Percentiles rank a stretch among this genome's conserved stretches.
Conservation (phyloP, 1,140 invertebrate species). For the Chlorops oryzae region DNA sequence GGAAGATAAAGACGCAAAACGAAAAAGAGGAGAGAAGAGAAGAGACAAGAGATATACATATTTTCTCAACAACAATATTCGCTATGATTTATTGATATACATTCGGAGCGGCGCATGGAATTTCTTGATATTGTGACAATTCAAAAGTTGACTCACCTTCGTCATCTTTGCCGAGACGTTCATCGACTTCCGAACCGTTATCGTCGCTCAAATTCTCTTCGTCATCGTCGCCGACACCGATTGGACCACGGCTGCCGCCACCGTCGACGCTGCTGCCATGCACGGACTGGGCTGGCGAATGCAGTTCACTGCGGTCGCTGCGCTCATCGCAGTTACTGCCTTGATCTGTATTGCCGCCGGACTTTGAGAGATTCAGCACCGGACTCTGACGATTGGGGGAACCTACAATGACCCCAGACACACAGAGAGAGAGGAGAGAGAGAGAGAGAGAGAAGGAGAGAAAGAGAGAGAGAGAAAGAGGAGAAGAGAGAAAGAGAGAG, state of each 20-base stretch:
- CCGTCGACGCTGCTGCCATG: conserved; percentile 39
- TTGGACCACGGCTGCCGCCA: conserved; percentile 56
- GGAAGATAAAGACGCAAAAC: conserved; percentile 59
- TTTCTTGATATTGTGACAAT: too few relatives aligned
- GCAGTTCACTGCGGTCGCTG: conserved; percentile 53
- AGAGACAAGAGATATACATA: conserved; percentile 5
- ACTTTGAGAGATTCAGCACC: conserved; percentile 83
- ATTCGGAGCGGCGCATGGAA: conserved; percentile 35
- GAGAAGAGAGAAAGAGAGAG: too few relatives aligned
- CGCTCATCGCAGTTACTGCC: conserved; percentile 53
- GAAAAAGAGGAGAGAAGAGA: conserved; percentile 19
- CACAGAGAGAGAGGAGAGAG: not conserved
- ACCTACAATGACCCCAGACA: conserved; percentile 57
- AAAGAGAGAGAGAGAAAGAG: not conserved
- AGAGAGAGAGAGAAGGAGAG: conserved; percentile 1
- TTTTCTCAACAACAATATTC: too few relatives aligned
- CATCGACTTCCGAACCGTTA: conserved; percentile 55
- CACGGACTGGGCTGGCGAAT: conserved; percentile 50
- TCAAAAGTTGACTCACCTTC: conserved; percentile 58
- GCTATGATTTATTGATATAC: too few relatives aligned
- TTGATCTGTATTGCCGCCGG: conserved; percentile 54
- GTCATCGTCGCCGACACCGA: conserved; percentile 52
- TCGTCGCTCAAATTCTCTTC: conserved; percentile 82
- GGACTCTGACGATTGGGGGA: conserved; percentile 84
- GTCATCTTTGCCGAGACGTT: conserved; percentile 72